These are phyloP conservation scores for Copidosoma aretas DNA, from an alignment of 2,888 invertebrate species.

Conservation along the genomic window DNA sequence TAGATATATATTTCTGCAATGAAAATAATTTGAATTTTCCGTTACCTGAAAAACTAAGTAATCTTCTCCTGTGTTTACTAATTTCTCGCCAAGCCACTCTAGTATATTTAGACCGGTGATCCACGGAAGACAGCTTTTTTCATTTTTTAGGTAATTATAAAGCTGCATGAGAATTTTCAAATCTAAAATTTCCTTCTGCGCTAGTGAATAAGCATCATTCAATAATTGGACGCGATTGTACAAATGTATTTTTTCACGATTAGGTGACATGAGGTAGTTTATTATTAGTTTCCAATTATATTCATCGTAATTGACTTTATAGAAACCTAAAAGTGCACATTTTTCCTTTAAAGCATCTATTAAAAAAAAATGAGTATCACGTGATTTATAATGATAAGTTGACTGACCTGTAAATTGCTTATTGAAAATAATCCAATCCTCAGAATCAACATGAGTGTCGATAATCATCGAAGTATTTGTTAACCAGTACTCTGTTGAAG, in stretches of 20 bases:
- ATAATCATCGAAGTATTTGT: not conserved
- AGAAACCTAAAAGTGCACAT: conserved; percentile 63
- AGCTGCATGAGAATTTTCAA: conserved; percentile 78
- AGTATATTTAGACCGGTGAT: conserved; percentile 65
- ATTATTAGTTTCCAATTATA: conserved; percentile 77
- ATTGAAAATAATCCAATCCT: conserved; percentile 6
- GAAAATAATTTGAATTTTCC: not conserved
- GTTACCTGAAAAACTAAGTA: not conserved
- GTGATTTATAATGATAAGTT: not conserved
- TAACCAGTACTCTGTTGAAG: not conserved
- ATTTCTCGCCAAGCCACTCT: not conserved
- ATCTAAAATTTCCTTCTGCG: conserved; percentile 73
- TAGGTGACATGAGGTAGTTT: conserved; percentile 66
- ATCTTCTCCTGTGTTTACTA: not conserved
- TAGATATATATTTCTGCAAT: too few species aligned
- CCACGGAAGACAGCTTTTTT: conserved; percentile 85
- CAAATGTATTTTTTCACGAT: conserved; percentile 67
- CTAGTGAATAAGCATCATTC: conserved; percentile 77
- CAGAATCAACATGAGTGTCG: not conserved
- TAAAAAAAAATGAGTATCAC: not conserved
- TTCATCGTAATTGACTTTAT: conserved; percentile 78
- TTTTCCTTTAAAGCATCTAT: not conserved
- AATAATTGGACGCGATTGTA: conserved; percentile 82
- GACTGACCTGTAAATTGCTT: not conserved
- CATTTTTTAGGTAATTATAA: conserved; percentile 76